These are phyloP conservation scores for Tauraco hartlaubi DNA, from an alignment of 2,797 vertebrate genomes.

Conservation along the genomic window DNA sequence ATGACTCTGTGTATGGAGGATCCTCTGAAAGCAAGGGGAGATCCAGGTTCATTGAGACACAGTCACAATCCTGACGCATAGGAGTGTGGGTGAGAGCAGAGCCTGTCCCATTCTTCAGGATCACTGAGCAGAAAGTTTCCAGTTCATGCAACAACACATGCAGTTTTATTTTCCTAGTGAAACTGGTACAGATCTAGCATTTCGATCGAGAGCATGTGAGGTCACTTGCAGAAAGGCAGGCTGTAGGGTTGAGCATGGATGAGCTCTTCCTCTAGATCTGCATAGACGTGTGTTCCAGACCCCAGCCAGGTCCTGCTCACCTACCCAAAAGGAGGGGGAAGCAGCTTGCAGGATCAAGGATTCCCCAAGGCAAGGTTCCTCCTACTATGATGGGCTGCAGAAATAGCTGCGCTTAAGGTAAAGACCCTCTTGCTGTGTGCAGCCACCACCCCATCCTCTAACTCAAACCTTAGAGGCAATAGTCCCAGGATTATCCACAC, in stretches of 20 bases:
- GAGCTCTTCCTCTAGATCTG: not conserved
- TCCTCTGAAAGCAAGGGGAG: not conserved
- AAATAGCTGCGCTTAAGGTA: not conserved
- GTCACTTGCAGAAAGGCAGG: not conserved
- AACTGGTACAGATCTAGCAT: not conserved
- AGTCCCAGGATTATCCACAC: not conserved
- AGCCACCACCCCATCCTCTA: not conserved
- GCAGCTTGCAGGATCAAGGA: not conserved
- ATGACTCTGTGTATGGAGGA: not conserved
- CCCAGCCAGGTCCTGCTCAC: not conserved
- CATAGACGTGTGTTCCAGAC: accelerated
- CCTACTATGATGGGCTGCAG: not conserved
- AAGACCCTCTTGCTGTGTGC: not conserved
- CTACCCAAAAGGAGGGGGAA: not conserved
- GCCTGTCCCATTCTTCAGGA: not conserved
- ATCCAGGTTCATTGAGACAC: not conserved
- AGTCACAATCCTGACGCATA: not conserved
- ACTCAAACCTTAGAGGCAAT: not conserved
- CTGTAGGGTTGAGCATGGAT: not conserved
- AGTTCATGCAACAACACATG: not conserved
- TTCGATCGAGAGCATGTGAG: not conserved
- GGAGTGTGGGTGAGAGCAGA: not conserved
- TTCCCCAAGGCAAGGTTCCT: not conserved
- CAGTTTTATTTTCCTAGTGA: not conserved
- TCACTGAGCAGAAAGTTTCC: not conserved